Conservation (phyloP, 2,797 vertebrate genomes). For the Chaetodon trifasciatus region DNA sequence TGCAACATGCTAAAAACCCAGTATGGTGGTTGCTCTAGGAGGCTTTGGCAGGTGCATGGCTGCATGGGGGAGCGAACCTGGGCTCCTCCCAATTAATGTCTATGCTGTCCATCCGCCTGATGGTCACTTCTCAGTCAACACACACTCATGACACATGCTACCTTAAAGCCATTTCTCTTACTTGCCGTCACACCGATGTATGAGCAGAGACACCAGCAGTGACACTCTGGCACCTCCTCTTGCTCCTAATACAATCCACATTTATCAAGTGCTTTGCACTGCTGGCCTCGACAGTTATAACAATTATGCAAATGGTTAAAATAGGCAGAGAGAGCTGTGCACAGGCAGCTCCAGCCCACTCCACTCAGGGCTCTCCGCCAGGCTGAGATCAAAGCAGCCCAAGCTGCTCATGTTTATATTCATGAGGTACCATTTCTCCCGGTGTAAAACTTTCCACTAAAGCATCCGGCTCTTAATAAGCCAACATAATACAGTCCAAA, state of each 20-base stretch:
- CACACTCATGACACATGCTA: conserved; percentile 17
- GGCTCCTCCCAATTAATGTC: conserved; percentile 16
- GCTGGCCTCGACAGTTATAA: conserved; percentile 66
- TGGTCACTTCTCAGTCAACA: not conserved
- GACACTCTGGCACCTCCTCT: conserved; percentile 51
- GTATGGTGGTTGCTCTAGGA: not conserved
- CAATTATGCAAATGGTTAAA: conserved; percentile 80
- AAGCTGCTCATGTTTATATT: conserved; percentile 82
- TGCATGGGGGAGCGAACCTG: conserved; percentile 9
- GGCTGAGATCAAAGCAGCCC: conserved; percentile 76
- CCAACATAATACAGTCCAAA: conserved; percentile 35
- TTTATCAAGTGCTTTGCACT: conserved; percentile 70
- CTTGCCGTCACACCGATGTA: conserved; percentile 31
- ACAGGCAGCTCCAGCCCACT: conserved; percentile 69
- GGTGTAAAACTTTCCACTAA: conserved; percentile 69
- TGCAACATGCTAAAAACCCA: not conserved
- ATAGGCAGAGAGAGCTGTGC: conserved; percentile 62
- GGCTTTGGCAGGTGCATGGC: conserved; percentile 5
- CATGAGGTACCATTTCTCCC: conserved; percentile 64
- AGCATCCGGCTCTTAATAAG: conserved; percentile 66
- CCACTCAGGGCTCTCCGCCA: conserved; percentile 70
- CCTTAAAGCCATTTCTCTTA: conserved; percentile 24
- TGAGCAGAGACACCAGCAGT: conserved; percentile 29
- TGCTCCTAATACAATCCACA: conserved; percentile 57
- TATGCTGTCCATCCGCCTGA: not conserved